Evolutionary conservation across 2,113 vertebrate species (phyloP).

Genomic region (Chionodraco myersi): DNA sequence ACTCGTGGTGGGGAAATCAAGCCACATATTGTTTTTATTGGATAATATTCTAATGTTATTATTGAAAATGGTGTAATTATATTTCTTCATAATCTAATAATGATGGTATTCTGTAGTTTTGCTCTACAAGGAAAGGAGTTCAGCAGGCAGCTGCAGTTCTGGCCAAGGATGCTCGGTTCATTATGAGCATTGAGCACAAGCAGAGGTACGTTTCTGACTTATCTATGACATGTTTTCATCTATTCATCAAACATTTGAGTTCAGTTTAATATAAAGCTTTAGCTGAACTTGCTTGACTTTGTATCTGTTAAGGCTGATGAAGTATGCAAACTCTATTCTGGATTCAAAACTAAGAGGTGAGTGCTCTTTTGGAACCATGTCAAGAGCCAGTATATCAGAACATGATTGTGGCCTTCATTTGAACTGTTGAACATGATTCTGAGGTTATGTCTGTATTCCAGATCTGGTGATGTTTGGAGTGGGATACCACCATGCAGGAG

Average conservation of each 20-base stretch:
- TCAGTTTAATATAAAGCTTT: not conserved
- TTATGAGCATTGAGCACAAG: slow-evolving; percentile 91
- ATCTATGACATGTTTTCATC: not conserved
- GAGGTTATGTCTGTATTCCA: slow-evolving; percentile 69
- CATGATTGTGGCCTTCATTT: not conserved
- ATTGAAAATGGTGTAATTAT: not conserved
- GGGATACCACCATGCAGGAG: slow-evolving; percentile 96
- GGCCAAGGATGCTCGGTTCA: slow-evolving; percentile 93
- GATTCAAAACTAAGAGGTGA: slow-evolving; percentile 94
- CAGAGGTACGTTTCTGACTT: slow-evolving; percentile 84
- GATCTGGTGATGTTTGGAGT: slow-evolving; percentile 90
- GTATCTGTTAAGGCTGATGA: slow-evolving; percentile 86
- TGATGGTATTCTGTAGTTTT: slow-evolving; percentile 88
- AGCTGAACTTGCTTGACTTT: not conserved
- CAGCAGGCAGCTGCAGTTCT: slow-evolving; percentile 94
- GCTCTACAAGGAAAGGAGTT: slow-evolving; percentile 96
- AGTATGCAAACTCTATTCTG: slow-evolving; percentile 87
- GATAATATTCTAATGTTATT: not conserved
- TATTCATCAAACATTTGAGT: not conserved
- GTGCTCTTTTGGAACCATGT: slow-evolving; percentile 16
- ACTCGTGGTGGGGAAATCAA: slow-evolving; percentile 87
- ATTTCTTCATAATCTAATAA: not conserved
- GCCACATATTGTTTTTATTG: not conserved
- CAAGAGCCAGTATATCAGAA: not conserved
- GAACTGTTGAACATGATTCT: not conserved